These are phyloP conservation scores for Aspiorhynchus laticeps DNA, from an alignment of 2,113 vertebrate species.

Conservation along the genomic window DNA sequence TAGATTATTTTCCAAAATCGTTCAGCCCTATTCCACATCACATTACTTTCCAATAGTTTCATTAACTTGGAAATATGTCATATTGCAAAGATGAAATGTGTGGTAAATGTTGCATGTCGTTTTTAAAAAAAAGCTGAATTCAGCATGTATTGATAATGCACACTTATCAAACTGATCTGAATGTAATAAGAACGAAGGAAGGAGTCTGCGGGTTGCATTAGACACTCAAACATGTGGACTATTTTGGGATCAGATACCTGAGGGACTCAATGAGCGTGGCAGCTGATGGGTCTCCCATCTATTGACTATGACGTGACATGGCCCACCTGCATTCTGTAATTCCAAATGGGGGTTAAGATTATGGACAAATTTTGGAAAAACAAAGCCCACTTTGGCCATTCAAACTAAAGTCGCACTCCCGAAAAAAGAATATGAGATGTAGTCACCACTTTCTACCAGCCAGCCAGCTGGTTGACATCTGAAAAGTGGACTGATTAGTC, in stretches of 20 bases:
- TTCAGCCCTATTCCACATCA: neutral
- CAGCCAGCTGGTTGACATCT: constrained; percentile 67
- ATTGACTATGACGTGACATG: constrained; percentile 97
- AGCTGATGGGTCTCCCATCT: constrained; percentile 99
- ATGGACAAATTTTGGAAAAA: constrained; percentile 59
- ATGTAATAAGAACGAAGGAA: neutral
- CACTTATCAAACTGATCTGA: neutral
- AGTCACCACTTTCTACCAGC: constrained; percentile 68
- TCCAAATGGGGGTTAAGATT: constrained; percentile 82
- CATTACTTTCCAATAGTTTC: neutral
- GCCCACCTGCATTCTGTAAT: constrained; percentile 94
- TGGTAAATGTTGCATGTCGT: neutral
- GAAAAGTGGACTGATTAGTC: constrained; percentile 73
- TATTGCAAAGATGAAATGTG: neutral
- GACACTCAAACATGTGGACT: constrained; percentile 56
- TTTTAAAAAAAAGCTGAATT: neutral
- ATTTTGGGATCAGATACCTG: constrained; percentile 84
- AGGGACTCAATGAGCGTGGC: constrained; percentile 94
- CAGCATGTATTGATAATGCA: neutral
- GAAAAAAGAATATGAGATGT: constrained; percentile 62
- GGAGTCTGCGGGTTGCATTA: constrained; percentile 36
- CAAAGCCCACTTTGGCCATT: constrained; percentile 52
- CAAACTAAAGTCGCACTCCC: constrained; percentile 48
- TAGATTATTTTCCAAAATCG: too few species aligned
- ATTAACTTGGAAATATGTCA: neutral